phyloP scores from a whole-genome alignment of 2,888 invertebrate genomes.

The Nephrotoma guestfalica region DNA sequence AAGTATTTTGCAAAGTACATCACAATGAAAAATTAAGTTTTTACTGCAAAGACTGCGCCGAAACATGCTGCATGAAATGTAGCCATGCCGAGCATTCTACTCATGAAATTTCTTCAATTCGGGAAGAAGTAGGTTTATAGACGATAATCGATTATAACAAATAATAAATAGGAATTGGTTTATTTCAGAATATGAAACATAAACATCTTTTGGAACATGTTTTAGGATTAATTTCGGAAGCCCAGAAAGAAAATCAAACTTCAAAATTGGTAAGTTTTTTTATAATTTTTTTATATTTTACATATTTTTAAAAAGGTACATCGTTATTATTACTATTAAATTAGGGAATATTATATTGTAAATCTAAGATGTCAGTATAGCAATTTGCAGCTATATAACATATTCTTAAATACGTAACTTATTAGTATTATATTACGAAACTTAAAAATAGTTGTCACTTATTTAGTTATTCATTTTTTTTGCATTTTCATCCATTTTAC shows the following conservation, averaged over 20 bases:
- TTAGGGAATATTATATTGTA: not conserved
- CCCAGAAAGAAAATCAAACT: not conserved
- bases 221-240: not conserved
- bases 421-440: not conserved
- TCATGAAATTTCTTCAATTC: slow-evolving; percentile 14
- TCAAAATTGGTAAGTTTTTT: not conserved
- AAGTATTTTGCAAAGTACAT: not conserved
- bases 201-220: not conserved
- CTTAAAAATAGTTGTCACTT: not conserved
- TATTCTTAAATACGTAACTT: not conserved
- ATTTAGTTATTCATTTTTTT: not conserved
- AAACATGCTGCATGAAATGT: slow-evolving; percentile 18
- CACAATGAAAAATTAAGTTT: slow-evolving; percentile 8
- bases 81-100: slow-evolving; percentile 9
- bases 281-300: not conserved
- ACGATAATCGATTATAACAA: not conserved
- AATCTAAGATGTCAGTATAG: not conserved
- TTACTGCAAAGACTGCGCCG: slow-evolving; percentile 19
- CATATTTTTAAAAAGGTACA: not conserved
- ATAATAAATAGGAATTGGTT: not conserved
- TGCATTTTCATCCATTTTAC: not conserved
- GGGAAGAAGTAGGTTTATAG: slow-evolving; percentile 15
- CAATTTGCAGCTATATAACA: not conserved
- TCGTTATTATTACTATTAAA: not conserved
- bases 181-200: not conserved